Base-by-base conservation (phyloP, 2,113 vertebrate species). In the Bufo bufo region DNA sequence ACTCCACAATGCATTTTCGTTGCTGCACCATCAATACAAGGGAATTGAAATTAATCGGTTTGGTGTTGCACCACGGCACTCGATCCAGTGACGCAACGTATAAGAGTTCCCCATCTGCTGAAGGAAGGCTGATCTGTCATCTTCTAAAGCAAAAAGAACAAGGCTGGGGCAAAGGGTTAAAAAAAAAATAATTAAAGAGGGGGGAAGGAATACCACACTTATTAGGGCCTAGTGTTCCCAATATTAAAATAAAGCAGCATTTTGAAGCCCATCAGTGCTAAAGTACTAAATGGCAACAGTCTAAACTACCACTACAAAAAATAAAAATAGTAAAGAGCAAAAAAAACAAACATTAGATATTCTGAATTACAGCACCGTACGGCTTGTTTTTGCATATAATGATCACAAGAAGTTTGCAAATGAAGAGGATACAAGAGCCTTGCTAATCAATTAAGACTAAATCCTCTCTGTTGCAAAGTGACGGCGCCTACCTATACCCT, bases 401-500 rank as follows among this genome's bases (percentile, higher is more conserved):
- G 95, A 95, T 95, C 95, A 96, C 94, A 91, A 84, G 87, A 93
- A 94, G 94, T 94, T 92, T 91, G 91, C 91, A 74, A 93, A 94
- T 93, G 93, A 90, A 91, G 93, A 95, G 94, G 89, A 85, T 75
- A 85, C 71, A 86, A 87, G 74, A 91, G 93, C 91, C 94, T 93
- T 94, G 92, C 95, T 93, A 92, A 92, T 94, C 91, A 92, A 91
- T 92, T 92, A 94, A 94, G 92, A 95, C 95, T 96, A 95, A 94
- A 93, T 93, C 85, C 90, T 88, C 84, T 85, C 77, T 75, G 63
- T 82, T 77, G 84, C 84, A 90, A 77, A 69, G 82, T 86, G 88
- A 93, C 94, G 92, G 95, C 96, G 96, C 97, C 97, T 98, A 99
- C 99, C 98, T 99, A 95, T 99, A 99, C 95, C 97, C 98, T 93